Percentiles rank a stretch among this genome's conserved stretches.
Conservation (phyloP, 1,140 invertebrate species). For the Whitmania pigra region DNA sequence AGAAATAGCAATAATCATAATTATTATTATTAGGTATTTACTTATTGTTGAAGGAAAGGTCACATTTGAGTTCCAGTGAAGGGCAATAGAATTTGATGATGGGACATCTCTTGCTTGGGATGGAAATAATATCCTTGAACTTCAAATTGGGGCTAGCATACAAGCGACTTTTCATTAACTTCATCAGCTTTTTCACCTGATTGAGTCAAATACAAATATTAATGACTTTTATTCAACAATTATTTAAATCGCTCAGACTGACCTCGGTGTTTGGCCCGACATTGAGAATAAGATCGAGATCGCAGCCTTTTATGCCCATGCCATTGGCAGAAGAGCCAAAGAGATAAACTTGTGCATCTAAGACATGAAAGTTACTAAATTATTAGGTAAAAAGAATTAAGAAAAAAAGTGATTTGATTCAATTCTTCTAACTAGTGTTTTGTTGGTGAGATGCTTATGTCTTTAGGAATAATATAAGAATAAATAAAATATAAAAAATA, state of each 20-base stretch:
- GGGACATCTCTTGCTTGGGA: constrained; percentile 5
- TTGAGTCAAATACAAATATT: background rate
- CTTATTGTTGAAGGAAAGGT: constrained; percentile 5
- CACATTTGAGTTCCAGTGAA: background rate
- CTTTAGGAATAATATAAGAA: too few relatives aligned
- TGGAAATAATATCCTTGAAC: background rate
- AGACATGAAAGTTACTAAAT: background rate
- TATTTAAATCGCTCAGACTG: background rate
- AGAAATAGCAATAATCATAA: too few relatives aligned
- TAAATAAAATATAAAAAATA: too few relatives aligned
- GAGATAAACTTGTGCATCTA: background rate
- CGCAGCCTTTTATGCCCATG: constrained; percentile 6
- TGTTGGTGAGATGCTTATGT: too few relatives aligned
- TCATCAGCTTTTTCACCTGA: constrained; percentile 6
- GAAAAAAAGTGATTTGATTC: too few relatives aligned
- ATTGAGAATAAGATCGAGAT: background rate
- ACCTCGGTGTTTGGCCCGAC: background rate
- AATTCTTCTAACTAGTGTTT: too few relatives aligned
- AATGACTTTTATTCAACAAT: background rate
- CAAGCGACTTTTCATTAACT: background rate
- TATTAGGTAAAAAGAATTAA: background rate
- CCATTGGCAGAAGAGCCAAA: constrained; percentile 9
- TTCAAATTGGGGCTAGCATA: background rate
- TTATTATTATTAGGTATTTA: background rate
- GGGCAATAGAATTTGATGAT: background rate